phyloP scores from a whole-genome alignment of 2,797 vertebrate species.

The Coregonus sp. region DNA sequence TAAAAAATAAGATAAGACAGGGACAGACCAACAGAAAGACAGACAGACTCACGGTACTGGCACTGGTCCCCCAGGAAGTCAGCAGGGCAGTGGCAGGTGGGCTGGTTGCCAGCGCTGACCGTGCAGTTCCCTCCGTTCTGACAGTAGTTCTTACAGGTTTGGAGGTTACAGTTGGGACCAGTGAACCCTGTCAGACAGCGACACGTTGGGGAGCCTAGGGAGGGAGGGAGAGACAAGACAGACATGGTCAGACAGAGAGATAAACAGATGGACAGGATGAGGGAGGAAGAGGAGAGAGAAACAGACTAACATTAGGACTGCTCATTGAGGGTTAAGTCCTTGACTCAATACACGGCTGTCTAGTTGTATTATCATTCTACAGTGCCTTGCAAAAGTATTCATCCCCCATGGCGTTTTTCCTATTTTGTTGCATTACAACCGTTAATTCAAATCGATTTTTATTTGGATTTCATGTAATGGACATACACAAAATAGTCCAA shows the following conservation, averaged over 20 bases:
- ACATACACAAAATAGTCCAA: too few relatives aligned
- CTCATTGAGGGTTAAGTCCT: not conserved
- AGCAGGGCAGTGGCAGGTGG: conserved; percentile 83
- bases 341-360: not conserved
- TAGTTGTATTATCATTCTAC: not conserved
- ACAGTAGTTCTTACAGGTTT: conserved; percentile 87
- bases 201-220: conserved; percentile 88
- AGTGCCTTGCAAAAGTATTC: too few relatives aligned
- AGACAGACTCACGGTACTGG: conserved; percentile 87
- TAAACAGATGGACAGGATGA: not conserved
- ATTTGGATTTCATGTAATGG: too few relatives aligned
- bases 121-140: conserved; percentile 87
- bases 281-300: not conserved
- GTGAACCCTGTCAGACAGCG: conserved; percentile 91
- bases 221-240: conserved; percentile 1
- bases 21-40: not conserved
- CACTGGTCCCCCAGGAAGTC: conserved; percentile 89
- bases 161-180: conserved; percentile 86
- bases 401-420: too few relatives aligned
- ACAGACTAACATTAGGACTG: not conserved
- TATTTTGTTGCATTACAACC: too few relatives aligned
- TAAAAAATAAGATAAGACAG: too few relatives aligned
- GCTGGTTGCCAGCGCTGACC: conserved; percentile 92
- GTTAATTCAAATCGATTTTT: too few relatives aligned
- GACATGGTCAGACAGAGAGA: not conserved